These are phyloP conservation scores for Euspilapteryx auroguttella DNA, from an alignment of 2,888 invertebrate species.

Conservation along the genomic window DNA sequence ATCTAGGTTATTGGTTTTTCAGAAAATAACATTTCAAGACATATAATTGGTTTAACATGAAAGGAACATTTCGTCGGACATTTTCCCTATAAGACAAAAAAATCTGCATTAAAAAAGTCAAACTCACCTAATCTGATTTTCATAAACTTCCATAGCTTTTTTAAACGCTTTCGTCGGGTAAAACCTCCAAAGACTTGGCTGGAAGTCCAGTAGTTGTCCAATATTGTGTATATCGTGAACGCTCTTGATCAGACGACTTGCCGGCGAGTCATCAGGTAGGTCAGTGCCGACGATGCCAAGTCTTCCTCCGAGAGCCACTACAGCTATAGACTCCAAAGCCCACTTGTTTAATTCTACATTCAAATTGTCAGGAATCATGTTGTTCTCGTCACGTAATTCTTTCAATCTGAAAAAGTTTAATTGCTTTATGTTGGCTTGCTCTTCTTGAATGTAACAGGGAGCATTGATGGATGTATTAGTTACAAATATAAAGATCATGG, in stretches of 20 bases:
- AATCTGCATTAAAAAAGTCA: too few species aligned
- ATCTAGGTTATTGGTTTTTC: too few species aligned
- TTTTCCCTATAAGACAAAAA: too few species aligned
- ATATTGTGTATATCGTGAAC: slow-evolving; percentile 5
- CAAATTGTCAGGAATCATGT: slow-evolving; percentile 8
- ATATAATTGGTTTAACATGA: too few species aligned
- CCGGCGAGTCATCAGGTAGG: slow-evolving; percentile 9
- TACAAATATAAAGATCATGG: neutral
- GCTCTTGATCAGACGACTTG: slow-evolving; percentile 6
- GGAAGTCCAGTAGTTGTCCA: slow-evolving; percentile 5
- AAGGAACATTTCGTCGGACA: too few species aligned
- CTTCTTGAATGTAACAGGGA: too few species aligned
- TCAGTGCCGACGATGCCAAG: slow-evolving; percentile 11
- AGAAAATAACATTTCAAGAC: too few species aligned
- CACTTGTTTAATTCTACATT: slow-evolving; percentile 12
- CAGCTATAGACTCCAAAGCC: slow-evolving; percentile 12
- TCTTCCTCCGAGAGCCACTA: slow-evolving; percentile 11
- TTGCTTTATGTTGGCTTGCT: too few species aligned
- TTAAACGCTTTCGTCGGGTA: slow-evolving; percentile 4
- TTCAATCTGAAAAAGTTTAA: slow-evolving; percentile 8
- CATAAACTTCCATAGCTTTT: slow-evolving; percentile 5
- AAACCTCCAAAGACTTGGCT: slow-evolving; percentile 5
- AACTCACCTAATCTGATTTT: slow-evolving; percentile 5
- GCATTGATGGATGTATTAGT: too few species aligned
- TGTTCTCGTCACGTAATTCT: slow-evolving; percentile 9